These are phyloP conservation scores for Glyphotaelius pellucidus DNA, from an alignment of 2,888 invertebrate genomes.

Conservation along the genomic window DNA sequence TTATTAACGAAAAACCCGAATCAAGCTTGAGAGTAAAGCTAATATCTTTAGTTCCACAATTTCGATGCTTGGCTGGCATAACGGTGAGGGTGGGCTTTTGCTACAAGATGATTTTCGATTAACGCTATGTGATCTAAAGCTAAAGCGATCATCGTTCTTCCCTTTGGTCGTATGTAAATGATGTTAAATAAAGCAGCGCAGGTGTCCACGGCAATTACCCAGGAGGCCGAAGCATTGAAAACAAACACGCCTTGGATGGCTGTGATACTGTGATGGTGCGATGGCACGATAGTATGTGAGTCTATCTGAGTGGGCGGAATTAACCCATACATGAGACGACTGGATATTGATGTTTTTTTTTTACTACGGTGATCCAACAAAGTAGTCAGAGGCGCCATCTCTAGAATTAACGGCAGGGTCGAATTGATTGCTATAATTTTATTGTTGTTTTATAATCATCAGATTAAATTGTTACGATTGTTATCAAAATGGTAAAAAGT, in stretches of 20 bases:
- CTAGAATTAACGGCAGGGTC: constrained; percentile 8
- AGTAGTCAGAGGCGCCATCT: constrained; percentile 33
- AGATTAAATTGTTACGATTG: background rate
- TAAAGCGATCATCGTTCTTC: background rate
- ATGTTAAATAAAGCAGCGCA: constrained; percentile 54
- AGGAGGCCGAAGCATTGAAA: constrained; percentile 60
- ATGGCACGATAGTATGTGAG: background rate
- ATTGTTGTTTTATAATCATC: background rate
- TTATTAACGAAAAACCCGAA: background rate
- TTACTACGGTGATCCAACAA: constrained; percentile 3
- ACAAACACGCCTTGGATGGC: constrained; percentile 48
- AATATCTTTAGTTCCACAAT: background rate
- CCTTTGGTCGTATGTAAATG: constrained; percentile 54
- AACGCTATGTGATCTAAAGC: background rate
- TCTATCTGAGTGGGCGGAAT: constrained; percentile 6
- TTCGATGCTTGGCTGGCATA: background rate
- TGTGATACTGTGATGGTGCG: background rate
- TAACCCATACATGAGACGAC: background rate
- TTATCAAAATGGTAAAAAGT: background rate
- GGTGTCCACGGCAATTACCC: constrained; percentile 62
- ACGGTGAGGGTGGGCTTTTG: background rate
- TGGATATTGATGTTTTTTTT: constrained; percentile 33
- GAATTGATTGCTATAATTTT: background rate
- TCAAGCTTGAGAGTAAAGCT: background rate
- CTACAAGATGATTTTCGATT: background rate